A percentile compares a stretch with the other conserved stretches of the same genome.
phyloP scores from a whole-genome alignment of 2,113 vertebrate species.

The Morone saxatilis region DNA sequence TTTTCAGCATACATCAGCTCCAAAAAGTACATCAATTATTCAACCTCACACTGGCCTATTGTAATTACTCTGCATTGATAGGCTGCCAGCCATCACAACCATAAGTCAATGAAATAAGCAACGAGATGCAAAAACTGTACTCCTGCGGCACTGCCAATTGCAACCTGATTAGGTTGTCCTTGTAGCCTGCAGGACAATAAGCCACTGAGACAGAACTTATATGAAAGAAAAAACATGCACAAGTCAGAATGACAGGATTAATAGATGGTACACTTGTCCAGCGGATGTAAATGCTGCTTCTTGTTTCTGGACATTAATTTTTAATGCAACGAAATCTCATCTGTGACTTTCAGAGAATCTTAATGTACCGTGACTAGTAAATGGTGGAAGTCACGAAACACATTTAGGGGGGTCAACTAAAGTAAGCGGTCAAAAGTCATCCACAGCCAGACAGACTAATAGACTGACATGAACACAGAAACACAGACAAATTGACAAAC shows the following conservation, averaged over 20 bases:
- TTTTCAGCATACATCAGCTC: slow-evolving; percentile 84
- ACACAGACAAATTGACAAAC: slow-evolving; percentile 43
- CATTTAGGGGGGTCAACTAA: slow-evolving; percentile 4
- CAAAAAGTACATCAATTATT: slow-evolving; percentile 85
- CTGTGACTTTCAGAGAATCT: slow-evolving; percentile 38
- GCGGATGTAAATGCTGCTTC: slow-evolving; percentile 37
- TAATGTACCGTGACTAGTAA: slow-evolving; percentile 28
- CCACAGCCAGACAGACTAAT: slow-evolving; percentile 24
- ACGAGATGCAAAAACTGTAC: slow-evolving; percentile 76
- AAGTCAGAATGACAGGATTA: not conserved
- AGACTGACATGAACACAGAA: slow-evolving; percentile 27
- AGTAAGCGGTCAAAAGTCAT: slow-evolving; percentile 39
- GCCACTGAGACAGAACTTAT: slow-evolving; percentile 41
- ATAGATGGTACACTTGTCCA: slow-evolving; percentile 36
- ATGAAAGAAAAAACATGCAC: not conserved
- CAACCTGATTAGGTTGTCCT: slow-evolving; percentile 75
- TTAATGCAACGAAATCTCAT: slow-evolving; percentile 63
- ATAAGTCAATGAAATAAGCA: slow-evolving; percentile 83
- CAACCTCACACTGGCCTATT: slow-evolving; percentile 80
- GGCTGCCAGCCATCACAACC: slow-evolving; percentile 76
- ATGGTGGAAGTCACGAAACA: slow-evolving; percentile 6
- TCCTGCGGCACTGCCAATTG: slow-evolving; percentile 63
- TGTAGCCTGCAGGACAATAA: slow-evolving; percentile 52
- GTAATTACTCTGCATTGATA: slow-evolving; percentile 86
- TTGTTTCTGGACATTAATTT: slow-evolving; percentile 52